A percentile compares a stretch with the other conserved stretches of the same genome.
These are phyloP conservation scores for Elachura formosa DNA, from an alignment of 2,113 vertebrate species.

Conservation along the genomic window DNA sequence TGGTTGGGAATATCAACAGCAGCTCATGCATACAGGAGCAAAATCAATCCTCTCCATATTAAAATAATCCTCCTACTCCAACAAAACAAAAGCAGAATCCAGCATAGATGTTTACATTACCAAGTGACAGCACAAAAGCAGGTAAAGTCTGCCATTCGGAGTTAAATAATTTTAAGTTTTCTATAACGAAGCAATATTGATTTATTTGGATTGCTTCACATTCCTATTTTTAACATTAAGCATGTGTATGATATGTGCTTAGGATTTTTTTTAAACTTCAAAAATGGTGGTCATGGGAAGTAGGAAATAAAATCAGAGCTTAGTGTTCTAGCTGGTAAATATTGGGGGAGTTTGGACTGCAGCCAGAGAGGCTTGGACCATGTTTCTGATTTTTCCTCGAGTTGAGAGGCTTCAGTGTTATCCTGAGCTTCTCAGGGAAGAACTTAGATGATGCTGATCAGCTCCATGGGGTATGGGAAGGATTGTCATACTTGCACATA, in stretches of 20 bases:
- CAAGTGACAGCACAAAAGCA: background rate
- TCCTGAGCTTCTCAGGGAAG: background rate
- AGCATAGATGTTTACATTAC: background rate
- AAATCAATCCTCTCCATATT: slow-evolving; percentile 28
- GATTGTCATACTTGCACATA: background rate
- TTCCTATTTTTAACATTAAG: background rate
- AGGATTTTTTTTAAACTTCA: background rate
- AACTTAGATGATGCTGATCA: background rate
- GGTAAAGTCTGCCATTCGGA: background rate
- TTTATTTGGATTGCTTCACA: background rate
- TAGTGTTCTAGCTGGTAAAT: background rate
- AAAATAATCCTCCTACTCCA: slow-evolving; percentile 34
- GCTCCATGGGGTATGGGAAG: background rate
- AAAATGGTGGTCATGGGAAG: background rate
- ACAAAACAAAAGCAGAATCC: background rate
- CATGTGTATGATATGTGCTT: background rate
- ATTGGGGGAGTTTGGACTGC: background rate
- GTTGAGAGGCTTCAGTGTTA: background rate
- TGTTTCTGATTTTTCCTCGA: background rate
- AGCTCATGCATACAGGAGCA: background rate
- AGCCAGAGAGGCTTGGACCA: slow-evolving; percentile 1
- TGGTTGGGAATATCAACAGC: slow-evolving; percentile 19
- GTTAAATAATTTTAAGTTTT: background rate
- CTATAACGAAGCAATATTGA: background rate
- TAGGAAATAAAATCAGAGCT: background rate